These are phyloP conservation scores for Microcebus ravelobensis DNA, from an alignment of 2,113 vertebrate genomes.

Conservation along the genomic window DNA sequence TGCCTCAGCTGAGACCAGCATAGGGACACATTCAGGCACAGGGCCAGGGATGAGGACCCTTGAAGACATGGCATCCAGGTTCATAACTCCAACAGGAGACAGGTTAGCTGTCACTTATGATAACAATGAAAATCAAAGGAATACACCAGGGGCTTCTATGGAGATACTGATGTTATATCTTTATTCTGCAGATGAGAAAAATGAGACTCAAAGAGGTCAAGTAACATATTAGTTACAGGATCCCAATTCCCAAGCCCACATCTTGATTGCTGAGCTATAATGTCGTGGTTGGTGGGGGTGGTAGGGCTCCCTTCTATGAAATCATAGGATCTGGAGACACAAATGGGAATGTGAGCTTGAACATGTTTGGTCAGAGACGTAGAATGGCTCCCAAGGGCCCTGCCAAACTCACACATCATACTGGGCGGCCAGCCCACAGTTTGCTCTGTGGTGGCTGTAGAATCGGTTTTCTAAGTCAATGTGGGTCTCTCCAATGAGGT, in stretches of 20 bases:
- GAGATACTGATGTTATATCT: not conserved
- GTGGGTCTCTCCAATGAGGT: slow-evolving; percentile 93
- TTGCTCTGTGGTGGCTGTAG: slow-evolving; percentile 93
- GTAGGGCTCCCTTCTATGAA: not conserved
- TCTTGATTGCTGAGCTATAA: not conserved
- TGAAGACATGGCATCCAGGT: not conserved
- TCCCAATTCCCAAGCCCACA: not conserved
- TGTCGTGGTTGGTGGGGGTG: not conserved
- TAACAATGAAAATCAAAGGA: not conserved
- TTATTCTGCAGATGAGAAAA: not conserved
- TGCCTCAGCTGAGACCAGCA: not conserved
- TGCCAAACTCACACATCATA: slow-evolving; percentile 90
- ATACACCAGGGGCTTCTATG: not conserved
- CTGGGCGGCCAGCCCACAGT: slow-evolving; percentile 91
- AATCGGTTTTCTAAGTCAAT: slow-evolving; percentile 96
- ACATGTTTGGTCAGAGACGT: not conserved
- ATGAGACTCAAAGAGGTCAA: not conserved
- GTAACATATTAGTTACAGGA: not conserved
- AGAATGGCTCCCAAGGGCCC: not conserved
- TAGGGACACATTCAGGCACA: not conserved
- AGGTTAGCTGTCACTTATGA: not conserved
- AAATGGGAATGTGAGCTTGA: not conserved
- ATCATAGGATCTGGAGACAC: not conserved
- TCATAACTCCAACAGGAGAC: not conserved
- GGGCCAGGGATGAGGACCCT: not conserved